Percentiles rank a stretch among this genome's conserved stretches.
phyloP scores from a whole-genome alignment of 2,797 vertebrate genomes.

The Malurus leucopterus region DNA sequence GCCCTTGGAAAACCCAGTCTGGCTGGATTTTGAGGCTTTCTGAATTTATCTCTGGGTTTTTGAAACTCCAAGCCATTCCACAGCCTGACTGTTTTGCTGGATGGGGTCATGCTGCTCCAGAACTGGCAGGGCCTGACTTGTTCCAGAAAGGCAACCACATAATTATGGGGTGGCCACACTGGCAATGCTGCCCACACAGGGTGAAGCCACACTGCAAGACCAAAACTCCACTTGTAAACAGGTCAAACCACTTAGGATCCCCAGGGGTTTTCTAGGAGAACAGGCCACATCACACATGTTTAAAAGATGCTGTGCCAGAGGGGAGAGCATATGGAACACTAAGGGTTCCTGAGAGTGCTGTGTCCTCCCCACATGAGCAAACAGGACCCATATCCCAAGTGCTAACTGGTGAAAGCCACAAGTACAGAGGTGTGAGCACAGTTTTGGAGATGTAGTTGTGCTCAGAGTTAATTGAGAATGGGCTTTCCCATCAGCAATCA shows the following conservation, averaged over 20 bases:
- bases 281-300: not conserved
- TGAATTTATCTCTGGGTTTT: not conserved
- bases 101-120: not conserved
- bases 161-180: not conserved
- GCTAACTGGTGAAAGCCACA: not conserved
- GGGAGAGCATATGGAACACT: not conserved
- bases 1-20: not conserved
- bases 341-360: not conserved
- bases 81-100: not conserved
- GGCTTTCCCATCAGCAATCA: not conserved
- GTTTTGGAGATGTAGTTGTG: not conserved
- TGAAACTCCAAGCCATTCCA: not conserved
- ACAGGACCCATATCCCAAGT: not conserved
- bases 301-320: not conserved
- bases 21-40: not conserved
- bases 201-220: not conserved
- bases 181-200: not conserved
- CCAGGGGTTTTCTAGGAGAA: not conserved
- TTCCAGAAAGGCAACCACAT: not conserved
- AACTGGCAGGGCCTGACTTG: not conserved
- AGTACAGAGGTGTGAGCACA: not conserved
- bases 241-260: not conserved
- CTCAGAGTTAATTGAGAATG: not conserved
- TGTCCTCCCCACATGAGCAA: not conserved
- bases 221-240: conserved; percentile 5